These are phyloP conservation scores for Acipenser ruthenus DNA, from an alignment of 2,797 vertebrate genomes.

Conservation along the genomic window DNA sequence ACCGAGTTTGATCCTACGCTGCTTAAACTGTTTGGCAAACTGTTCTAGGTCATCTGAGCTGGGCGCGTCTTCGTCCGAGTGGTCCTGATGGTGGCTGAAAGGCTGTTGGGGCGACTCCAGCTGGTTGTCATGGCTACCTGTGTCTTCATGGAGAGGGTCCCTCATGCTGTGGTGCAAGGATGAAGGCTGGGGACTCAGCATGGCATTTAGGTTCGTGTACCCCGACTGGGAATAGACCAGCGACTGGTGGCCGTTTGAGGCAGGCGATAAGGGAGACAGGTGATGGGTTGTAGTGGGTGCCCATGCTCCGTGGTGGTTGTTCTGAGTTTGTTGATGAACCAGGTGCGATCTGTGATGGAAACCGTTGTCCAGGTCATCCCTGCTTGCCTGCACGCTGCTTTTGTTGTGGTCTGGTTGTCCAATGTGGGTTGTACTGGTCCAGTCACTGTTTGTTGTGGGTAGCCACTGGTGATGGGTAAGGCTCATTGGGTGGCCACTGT, in stretches of 20 bases:
- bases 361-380: slow-evolving; percentile 74
- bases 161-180: slow-evolving; percentile 86
- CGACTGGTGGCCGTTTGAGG: slow-evolving; percentile 78
- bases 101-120: slow-evolving; percentile 83
- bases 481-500: slow-evolving; percentile 90
- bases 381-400: slow-evolving; percentile 63
- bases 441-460: slow-evolving; percentile 82
- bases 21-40: slow-evolving; percentile 95
- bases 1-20: slow-evolving; percentile 91
- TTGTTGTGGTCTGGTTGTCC: slow-evolving; percentile 72
- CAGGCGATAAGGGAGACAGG: slow-evolving; percentile 83
- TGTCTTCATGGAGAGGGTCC: slow-evolving; percentile 80
- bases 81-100: slow-evolving; percentile 68
- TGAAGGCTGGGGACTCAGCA: slow-evolving; percentile 82
- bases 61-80: slow-evolving; percentile 88
- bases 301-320: slow-evolving; percentile 76
- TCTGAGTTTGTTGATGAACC: slow-evolving; percentile 82
- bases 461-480: slow-evolving; percentile 94
- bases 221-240: slow-evolving; percentile 89
- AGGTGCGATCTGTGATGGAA: slow-evolving; percentile 85
- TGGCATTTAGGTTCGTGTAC: slow-evolving; percentile 83
- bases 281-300: slow-evolving; percentile 80
- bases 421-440: slow-evolving; percentile 75
- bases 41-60: slow-evolving; percentile 94
- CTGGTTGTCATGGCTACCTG: slow-evolving; percentile 75